phyloP scores from a whole-genome alignment of 2,797 vertebrate species.

The Miichthys miiuy region DNA sequence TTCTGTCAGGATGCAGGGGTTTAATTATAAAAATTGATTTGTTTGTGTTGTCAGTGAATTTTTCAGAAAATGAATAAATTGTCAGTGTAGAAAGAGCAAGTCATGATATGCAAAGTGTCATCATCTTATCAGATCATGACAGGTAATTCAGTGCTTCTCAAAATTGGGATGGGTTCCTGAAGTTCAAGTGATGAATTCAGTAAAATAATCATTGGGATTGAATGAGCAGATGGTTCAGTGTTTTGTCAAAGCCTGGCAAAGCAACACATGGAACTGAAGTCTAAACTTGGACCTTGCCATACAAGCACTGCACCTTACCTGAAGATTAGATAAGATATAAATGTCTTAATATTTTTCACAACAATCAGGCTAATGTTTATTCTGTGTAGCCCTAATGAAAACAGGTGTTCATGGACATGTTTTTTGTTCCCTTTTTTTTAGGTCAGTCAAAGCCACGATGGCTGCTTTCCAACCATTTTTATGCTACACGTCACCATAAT shows the following conservation, averaged over 20 bases:
- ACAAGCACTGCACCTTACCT: background rate
- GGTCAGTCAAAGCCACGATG: background rate
- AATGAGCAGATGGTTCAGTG: background rate
- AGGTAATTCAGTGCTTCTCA: background rate
- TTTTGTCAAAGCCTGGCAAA: background rate
- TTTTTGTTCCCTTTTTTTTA: background rate
- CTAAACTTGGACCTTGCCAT: background rate
- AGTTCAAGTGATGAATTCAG: background rate
- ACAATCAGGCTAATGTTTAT: too few relatives aligned
- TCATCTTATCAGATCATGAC: background rate
- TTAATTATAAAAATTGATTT: background rate
- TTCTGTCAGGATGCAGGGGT: background rate
- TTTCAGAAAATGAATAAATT: background rate
- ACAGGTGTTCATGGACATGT: background rate
- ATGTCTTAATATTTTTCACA: background rate
- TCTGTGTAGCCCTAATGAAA: background rate
- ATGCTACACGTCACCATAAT: conserved; percentile 5
- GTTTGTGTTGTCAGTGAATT: background rate
- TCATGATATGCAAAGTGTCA: background rate
- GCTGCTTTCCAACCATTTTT: background rate
- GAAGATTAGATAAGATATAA: background rate
- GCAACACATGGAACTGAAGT: background rate
- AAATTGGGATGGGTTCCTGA: background rate
- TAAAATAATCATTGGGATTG: background rate
- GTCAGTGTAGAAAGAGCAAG: background rate